Evolutionary conservation across 1,140 invertebrate species (phyloP).

Genomic region (Druon quercuslanigerum): DNA sequence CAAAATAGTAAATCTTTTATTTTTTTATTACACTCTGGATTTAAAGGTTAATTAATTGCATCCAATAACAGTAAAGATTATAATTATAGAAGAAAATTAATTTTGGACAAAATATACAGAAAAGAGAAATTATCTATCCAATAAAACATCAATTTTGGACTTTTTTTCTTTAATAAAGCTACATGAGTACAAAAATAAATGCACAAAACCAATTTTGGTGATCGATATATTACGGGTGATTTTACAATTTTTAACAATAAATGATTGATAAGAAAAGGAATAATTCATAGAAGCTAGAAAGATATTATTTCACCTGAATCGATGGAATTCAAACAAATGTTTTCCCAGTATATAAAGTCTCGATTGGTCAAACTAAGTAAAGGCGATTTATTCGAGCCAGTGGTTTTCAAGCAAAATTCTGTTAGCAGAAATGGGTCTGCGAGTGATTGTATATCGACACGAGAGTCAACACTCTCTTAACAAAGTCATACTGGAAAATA

Average conservation of each 20-base stretch:
- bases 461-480: background rate
- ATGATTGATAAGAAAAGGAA: background rate
- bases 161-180: no score
- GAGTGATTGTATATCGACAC: constrained; percentile 5
- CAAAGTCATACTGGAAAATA: constrained; percentile 17
- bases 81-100: no score
- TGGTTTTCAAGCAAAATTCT: background rate
- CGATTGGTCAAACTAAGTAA: constrained; percentile 12
- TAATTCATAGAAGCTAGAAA: background rate
- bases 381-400: constrained; percentile 2
- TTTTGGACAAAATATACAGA: no score
- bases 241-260: background rate
- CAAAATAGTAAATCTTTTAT: no score
- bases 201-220: background rate
- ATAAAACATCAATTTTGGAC: no score
- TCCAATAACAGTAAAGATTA: no score
- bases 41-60: no score
- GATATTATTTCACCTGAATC: background rate
- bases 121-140: no score
- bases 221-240: constrained; percentile 9
- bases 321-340: background rate
- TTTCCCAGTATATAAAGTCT: constrained; percentile 5
- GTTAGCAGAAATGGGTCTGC: background rate
- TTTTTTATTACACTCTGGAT: no score
- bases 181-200: background rate